Evolutionary conservation across 2,797 vertebrate genomes (phyloP).

Genomic region (Ctenopoma multispine): DNA sequence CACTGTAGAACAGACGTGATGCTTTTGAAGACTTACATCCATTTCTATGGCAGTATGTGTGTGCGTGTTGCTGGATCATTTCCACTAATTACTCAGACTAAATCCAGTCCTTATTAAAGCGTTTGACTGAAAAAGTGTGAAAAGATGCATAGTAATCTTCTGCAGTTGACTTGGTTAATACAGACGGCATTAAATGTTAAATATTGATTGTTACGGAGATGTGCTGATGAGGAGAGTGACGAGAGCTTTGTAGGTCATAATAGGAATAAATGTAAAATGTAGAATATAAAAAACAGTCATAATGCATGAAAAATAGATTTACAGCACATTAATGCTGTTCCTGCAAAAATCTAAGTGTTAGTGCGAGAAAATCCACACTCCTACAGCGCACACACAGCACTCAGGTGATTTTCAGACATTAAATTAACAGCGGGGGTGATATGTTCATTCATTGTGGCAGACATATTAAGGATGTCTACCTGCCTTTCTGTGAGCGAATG

Average conservation of each 20-base stretch:
- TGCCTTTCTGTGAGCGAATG: background rate
- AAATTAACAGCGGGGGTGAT: background rate
- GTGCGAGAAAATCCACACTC: slow-evolving; percentile 17
- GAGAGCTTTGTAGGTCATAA: no score
- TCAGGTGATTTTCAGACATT: slow-evolving; percentile 12
- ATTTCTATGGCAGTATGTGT: slow-evolving; percentile 44
- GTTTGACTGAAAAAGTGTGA: slow-evolving; percentile 59
- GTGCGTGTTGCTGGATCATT: slow-evolving; percentile 49
- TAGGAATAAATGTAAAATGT: slow-evolving; percentile 7
- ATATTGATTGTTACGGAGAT: slow-evolving; percentile 26
- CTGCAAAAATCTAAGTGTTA: slow-evolving; percentile 15
- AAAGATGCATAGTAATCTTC: slow-evolving; percentile 54
- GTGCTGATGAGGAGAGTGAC: slow-evolving; percentile 25
- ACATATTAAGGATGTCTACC: background rate
- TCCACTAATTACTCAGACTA: slow-evolving; percentile 63
- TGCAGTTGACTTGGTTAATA: slow-evolving; percentile 43
- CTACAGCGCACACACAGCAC: background rate
- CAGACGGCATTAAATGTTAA: slow-evolving; percentile 21
- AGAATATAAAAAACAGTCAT: background rate
- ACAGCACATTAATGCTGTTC: background rate
- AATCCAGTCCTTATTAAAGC: slow-evolving; percentile 66
- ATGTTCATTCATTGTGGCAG: slow-evolving; percentile 4
- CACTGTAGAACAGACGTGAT: slow-evolving; percentile 56
- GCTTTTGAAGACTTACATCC: slow-evolving; percentile 55
- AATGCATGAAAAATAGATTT: slow-evolving; percentile 21